Base-by-base conservation (phyloP, 2,113 vertebrate species). In the Anarhynchus alexandrinus region DNA sequence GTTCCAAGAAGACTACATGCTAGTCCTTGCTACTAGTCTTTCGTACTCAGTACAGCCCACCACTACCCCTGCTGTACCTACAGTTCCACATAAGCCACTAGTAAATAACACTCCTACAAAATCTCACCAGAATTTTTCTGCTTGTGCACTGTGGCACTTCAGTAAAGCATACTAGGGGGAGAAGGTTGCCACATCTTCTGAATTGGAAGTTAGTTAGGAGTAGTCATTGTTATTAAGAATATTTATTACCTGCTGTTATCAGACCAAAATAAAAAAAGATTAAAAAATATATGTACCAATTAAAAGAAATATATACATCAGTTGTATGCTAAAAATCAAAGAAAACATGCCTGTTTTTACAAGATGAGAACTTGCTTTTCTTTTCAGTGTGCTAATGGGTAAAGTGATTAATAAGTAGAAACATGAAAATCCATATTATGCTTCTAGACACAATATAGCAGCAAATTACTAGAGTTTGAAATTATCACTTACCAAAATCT, bases 401-500 rank as follows among this genome's bases (percentile, higher is more conserved):
- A 11, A 57, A 62, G 17, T 9, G 6, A 55, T 51, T 51, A 51
- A 1, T 21, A 88, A 73, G 25, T 2, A 83, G n/a, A 73, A 96
- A 90, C 9, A 72, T 6, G 23, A 90, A 93, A 83, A 81, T 15
- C 7, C 5, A 0, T 40, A 64, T 26, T 61, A 57, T 19, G 9
- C 17, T 79, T 69, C 29, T 59, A 61, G 65, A 82, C 20, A 82
- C 3, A 72, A 57, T 18, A 89, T 1, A 87, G 40, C 43, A 92
- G n/a, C 40, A 61, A 62, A 70, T 65, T 14, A 58, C 30, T 11
- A 29, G 15, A 78, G 45, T 47, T 38, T 64, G 6, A 82, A 49
- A 51, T 42, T 15, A 30, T 40, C 71, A 96, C 99, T 98, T 98
- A 99, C 99, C 99, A 97, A 99, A 99, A 98, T 99, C 99, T 99